phyloP scores from a whole-genome alignment of 2,113 vertebrate species.

The Ramphastos sulfuratus region DNA sequence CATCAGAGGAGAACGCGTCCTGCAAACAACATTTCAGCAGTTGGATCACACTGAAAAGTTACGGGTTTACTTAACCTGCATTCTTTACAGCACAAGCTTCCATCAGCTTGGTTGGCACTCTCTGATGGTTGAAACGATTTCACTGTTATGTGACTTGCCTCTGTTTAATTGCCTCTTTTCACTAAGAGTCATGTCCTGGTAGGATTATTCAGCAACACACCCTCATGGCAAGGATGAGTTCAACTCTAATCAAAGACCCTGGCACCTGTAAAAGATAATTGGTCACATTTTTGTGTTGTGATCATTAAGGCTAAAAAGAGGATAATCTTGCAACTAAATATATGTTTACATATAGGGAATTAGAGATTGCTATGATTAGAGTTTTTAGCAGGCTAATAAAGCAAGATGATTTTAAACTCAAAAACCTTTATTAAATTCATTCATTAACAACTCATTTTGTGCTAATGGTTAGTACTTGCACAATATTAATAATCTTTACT shows the following conservation, averaged over 20 bases:
- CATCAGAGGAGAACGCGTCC: not conserved
- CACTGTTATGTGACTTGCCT: not conserved
- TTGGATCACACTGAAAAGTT: not conserved
- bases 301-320: not conserved
- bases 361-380: not conserved
- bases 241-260: not conserved
- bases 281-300: not conserved
- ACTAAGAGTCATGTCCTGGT: not conserved
- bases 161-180: not conserved
- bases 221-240: not conserved
- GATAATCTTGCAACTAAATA: not conserved
- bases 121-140: not conserved
- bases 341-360: not conserved
- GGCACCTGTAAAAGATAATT: not conserved
- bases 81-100: not conserved
- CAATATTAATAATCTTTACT: not conserved
- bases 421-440: conserved; percentile 21
- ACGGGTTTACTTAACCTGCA: not conserved
- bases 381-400: not conserved
- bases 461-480: not conserved
- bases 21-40: not conserved
- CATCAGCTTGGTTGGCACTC: not conserved
- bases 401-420: not conserved
- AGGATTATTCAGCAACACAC: not conserved
- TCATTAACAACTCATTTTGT: conserved; percentile 20